Conservation (phyloP, 2,797 vertebrate species). For the Coregonus suidteri region DNA sequence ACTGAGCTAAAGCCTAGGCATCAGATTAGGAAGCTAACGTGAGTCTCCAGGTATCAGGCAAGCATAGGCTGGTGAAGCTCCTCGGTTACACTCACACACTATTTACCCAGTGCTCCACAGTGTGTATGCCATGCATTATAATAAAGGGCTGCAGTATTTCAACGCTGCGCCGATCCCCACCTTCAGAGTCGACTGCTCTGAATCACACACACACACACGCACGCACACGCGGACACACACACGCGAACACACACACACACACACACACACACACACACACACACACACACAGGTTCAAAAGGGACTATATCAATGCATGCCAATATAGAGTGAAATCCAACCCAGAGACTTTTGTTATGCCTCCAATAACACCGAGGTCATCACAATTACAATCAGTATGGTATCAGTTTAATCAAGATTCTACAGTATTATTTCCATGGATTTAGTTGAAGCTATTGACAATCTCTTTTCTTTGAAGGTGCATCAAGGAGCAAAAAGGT, state of each 20-base stretch:
- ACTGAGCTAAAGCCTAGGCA: neutral
- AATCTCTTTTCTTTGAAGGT: conserved; percentile 1
- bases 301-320: conserved; percentile 6
- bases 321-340: neutral
- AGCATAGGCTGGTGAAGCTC: neutral
- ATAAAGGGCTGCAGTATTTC: neutral
- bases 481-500: conserved; percentile 32
- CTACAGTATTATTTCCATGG: conserved; percentile 40
- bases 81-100: conserved; percentile 11
- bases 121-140: neutral
- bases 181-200: neutral
- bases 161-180: neutral
- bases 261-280: conserved; percentile 30
- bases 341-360: conserved; percentile 42
- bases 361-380: neutral
- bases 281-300: conserved; percentile 47
- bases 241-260: conserved; percentile 13
- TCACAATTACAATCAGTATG: conserved; percentile 10
- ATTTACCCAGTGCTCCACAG: conserved; percentile 5
- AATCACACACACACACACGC: neutral
- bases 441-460: conserved; percentile 14
- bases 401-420: conserved; percentile 23
- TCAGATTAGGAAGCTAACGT: neutral
- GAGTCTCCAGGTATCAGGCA: neutral
- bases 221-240: conserved; percentile 23